Conservation (phyloP, 2,797 vertebrate species). For the Thunnus albacares region DNA sequence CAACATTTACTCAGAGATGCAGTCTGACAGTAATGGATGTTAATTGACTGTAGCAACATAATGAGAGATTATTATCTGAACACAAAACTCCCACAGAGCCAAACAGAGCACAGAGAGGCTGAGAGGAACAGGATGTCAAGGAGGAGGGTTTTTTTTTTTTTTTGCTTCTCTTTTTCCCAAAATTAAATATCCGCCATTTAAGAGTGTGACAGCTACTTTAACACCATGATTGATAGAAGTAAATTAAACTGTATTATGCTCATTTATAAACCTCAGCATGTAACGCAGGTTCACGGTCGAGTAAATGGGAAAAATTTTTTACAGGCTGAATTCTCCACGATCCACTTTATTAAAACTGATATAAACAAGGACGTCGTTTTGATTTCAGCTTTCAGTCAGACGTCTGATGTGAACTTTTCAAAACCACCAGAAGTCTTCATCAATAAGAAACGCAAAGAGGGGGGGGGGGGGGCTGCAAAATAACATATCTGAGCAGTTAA, state of each 20-base stretch:
- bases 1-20: constrained; percentile 75
- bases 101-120: constrained; percentile 1
- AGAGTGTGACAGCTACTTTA: constrained; percentile 45
- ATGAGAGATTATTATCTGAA: constrained; percentile 75
- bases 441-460: neutral
- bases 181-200: constrained; percentile 53
- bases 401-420: neutral
- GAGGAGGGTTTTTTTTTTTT: constrained; percentile 27
- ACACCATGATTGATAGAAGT: constrained; percentile 62
- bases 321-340: neutral
- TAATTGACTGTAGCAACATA: constrained; percentile 76
- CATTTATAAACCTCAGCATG: constrained; percentile 47
- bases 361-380: neutral
- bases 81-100: constrained; percentile 70
- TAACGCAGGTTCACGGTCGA: constrained; percentile 30
- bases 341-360: neutral
- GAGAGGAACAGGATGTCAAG: constrained; percentile 55
- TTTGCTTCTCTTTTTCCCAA: constrained; percentile 37
- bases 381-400: neutral
- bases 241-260: constrained; percentile 53
- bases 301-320: constrained; percentile 57
- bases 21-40: constrained; percentile 77
- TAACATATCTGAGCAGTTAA: too few relatives aligned
- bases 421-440: neutral
- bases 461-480: too few relatives aligned